Evolutionary conservation across 2,113 vertebrate genomes (phyloP), one percentile per base, ranked within the genome.

Genomic region (Calonectris borealis): DNA sequence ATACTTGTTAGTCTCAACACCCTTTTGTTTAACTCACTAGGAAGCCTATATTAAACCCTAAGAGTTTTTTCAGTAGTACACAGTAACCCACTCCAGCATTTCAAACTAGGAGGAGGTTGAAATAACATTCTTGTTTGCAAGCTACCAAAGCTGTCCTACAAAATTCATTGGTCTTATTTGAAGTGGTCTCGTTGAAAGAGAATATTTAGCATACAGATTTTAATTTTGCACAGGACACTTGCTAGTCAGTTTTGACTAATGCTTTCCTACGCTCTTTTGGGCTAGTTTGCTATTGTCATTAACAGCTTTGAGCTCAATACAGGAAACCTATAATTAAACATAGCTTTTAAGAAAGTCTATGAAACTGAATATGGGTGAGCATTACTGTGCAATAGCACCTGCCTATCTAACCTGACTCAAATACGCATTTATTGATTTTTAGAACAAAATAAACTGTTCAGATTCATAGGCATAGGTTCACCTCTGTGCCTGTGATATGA

Each of bases 391-490:
- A 94, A 91, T 83, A 93, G 81, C 83, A 76, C 81, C 91, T 95
- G 94, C 87, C 94, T 96, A 85, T 49, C 93, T 83, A 83, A 93
- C 87, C 94, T 13, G 21, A 97, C 80, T 88, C 72, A 81, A 95
- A 75, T 76, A 93, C 13, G 55, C 78, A 60, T 90, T 91, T 84
- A 80, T 52, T 88, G 70, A 89, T 94, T 95, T 88, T 71, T 73
- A 87, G 71, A 97, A 95, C 82, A 97, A 96, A 97, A 96, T 83
- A 88, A 82, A 95, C 91, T 81, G 78, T 95, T 96, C 69, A 82
- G 95, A 92, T 95, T 91, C 61, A 70, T 66, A 97, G 96, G 90
- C 93, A 69, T 49, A 94, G 62, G 73, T 95, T 92, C 92, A 89
- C 71, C 83, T 93, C 86, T 69, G 75, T 84, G 91, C 66, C 87